Evolutionary conservation across 1,140 invertebrate genomes (phyloP).

Genomic region (Drosophila triauraria): DNA sequence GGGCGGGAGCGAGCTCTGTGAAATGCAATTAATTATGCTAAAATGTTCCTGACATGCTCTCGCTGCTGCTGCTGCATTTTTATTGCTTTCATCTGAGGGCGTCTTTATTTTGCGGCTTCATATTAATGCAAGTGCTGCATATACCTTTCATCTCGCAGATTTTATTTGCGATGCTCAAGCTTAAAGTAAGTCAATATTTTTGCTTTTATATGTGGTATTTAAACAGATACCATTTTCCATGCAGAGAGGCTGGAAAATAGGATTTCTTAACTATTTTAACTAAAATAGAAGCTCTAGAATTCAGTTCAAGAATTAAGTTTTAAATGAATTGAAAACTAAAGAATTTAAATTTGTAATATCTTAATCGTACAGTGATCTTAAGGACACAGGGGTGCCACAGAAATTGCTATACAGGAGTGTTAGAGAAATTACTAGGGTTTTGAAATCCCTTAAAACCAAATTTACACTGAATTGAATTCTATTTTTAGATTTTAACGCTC

Average conservation of each 20-base stretch:
- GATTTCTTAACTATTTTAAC: too few relatives aligned
- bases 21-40: constrained; percentile 64
- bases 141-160: background rate
- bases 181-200: constrained; percentile 42
- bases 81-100: constrained; percentile 39
- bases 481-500: too few relatives aligned
- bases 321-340: too few relatives aligned
- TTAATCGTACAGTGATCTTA: too few relatives aligned
- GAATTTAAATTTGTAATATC: too few relatives aligned
- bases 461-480: too few relatives aligned
- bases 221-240: background rate
- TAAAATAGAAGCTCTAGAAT: too few relatives aligned
- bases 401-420: too few relatives aligned
- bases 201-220: background rate
- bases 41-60: constrained; percentile 52
- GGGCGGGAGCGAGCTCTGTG: background rate
- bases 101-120: constrained; percentile 22
- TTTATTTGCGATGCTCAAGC: constrained; percentile 15
- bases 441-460: too few relatives aligned
- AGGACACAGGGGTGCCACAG: background rate
- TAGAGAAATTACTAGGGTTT: too few relatives aligned
- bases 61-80: constrained; percentile 22
- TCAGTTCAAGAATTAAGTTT: too few relatives aligned
- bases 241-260: background rate
- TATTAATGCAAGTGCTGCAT: constrained; percentile 15